Conservation (phyloP, 2,113 vertebrate genomes). For the Polypterus senegalus region DNA sequence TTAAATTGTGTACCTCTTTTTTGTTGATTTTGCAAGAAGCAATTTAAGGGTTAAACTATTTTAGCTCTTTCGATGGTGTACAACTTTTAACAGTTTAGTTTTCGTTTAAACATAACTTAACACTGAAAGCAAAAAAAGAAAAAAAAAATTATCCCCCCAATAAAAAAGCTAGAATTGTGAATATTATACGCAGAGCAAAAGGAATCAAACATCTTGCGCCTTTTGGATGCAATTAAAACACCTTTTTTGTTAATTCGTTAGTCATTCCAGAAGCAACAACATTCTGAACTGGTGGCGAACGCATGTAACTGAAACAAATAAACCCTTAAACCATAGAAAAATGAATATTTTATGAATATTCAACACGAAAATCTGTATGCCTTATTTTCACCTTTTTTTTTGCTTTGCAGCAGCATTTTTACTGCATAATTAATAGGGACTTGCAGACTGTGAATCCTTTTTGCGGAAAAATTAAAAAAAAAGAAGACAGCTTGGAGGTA, state of each 20-base stretch:
- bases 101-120: neutral
- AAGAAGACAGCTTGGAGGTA: neutral
- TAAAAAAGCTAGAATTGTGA: too few species aligned
- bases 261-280: constrained; percentile 42
- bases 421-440: constrained; percentile 64
- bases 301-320: constrained; percentile 46
- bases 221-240: constrained; percentile 22
- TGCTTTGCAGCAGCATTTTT: constrained; percentile 47
- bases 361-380: constrained; percentile 45
- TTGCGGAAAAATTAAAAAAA: constrained; percentile 37
- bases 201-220: constrained; percentile 35
- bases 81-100: neutral
- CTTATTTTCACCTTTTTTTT: constrained; percentile 60
- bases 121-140: neutral
- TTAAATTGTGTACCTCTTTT: too few species aligned
- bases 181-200: neutral
- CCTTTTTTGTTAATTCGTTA: constrained; percentile 29
- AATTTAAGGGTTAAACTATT: too few species aligned
- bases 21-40: too few species aligned
- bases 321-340: constrained; percentile 47
- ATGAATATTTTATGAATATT: constrained; percentile 63
- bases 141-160: too few species aligned
- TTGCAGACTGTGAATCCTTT: constrained; percentile 56
- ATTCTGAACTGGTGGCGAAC: constrained; percentile 43
- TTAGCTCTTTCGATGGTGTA: too few species aligned